Conservation (phyloP, 2,797 vertebrate genomes). For the Diceros bicornis region DNA sequence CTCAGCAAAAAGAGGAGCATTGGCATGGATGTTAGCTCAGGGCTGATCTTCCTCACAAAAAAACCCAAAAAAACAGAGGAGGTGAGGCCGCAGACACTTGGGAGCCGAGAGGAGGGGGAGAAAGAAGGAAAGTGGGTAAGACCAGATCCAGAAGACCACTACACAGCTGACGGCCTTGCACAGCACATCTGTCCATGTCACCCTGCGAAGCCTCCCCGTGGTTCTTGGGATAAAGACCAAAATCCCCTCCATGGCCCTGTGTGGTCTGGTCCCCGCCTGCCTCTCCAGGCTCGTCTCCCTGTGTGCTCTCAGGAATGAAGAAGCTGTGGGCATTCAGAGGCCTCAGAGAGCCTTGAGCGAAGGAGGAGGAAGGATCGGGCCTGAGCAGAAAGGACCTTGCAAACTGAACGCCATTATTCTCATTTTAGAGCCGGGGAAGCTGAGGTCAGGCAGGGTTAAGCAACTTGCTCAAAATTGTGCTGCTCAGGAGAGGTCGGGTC, state of each 20-base stretch:
- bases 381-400: neutral
- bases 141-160: neutral
- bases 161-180: fast-evolving
- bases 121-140: neutral
- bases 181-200: fast-evolving
- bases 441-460: fast-evolving
- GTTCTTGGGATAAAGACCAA: neutral
- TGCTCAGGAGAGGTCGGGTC: fast-evolving
- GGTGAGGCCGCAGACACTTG: neutral
- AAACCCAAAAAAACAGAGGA: too few species aligned
- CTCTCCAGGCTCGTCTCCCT: neutral
- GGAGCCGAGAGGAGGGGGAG: neutral
- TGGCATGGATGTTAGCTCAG: too few species aligned
- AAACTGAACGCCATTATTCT: neutral
- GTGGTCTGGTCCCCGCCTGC: too few species aligned
- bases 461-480: neutral
- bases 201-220: fast-evolving
- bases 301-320: neutral
- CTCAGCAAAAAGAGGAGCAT: too few species aligned
- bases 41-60: too few species aligned
- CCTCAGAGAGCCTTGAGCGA: neutral
- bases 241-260: too few species aligned
- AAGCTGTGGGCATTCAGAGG: neutral
- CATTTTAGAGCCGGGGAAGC: neutral
- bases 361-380: neutral